Evolutionary conservation across 92 coral and sea anemone genomes (phyloP).

Genomic region (Porites divaricata): DNA sequence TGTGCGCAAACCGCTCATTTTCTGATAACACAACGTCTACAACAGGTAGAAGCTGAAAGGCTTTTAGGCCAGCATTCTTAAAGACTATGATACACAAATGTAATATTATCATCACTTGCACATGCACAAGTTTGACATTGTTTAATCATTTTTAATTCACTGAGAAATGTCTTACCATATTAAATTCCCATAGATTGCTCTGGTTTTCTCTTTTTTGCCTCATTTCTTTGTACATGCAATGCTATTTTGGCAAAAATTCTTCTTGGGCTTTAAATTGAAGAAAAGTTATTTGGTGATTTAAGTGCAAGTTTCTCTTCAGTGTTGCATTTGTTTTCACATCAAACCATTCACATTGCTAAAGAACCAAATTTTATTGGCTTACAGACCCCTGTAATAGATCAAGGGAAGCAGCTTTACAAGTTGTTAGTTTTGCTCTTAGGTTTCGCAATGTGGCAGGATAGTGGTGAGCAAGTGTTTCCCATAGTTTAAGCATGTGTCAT

Average conservation of each 20-base stretch:
- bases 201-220: background rate
- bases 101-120: background rate
- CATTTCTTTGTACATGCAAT: background rate
- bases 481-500: background rate
- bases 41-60: conserved; percentile 94
- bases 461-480: background rate
- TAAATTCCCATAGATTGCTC: background rate
- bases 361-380: background rate
- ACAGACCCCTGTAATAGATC: background rate
- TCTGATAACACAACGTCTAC: conserved; percentile 92
- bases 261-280: background rate
- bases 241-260: background rate
- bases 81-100: background rate
- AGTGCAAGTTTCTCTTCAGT: background rate
- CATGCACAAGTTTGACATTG: background rate
- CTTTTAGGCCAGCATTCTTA: conserved; percentile 54
- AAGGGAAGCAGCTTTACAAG: background rate
- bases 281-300: too few relatives aligned
- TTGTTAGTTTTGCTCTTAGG: background rate
- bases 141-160: background rate
- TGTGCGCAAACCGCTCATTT: conserved; percentile 99
- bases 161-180: background rate
- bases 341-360: background rate
- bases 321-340: background rate
- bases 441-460: background rate